Conservation (phyloP, 1,140 invertebrate genomes). For the Ceratoteleas bidentatus region DNA sequence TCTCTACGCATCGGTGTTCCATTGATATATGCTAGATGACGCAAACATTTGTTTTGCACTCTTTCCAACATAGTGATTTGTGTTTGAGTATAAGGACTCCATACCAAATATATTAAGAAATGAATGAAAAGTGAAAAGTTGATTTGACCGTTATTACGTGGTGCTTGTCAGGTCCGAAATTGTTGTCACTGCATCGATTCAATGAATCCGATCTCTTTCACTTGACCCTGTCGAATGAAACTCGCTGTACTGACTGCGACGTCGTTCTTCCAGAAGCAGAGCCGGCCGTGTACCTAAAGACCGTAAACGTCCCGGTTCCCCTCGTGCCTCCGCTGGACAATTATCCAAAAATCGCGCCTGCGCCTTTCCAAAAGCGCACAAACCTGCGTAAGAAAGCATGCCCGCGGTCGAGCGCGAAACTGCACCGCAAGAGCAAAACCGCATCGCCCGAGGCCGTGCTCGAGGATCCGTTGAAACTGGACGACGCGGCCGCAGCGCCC, state of each 20-base stretch:
- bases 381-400: conserved; percentile 5
- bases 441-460: not conserved
- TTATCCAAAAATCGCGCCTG: not conserved
- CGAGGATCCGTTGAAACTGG: not conserved
- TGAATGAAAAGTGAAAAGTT: too few relatives aligned
- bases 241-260: not conserved
- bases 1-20: too few relatives aligned
- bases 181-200: too few relatives aligned
- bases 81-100: too few relatives aligned
- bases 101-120: too few relatives aligned
- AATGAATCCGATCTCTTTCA: too few relatives aligned
- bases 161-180: too few relatives aligned
- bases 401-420: not conserved
- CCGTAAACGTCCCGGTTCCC: conserved; percentile 67
- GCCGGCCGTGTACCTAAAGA: conserved; percentile 64
- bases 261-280: conserved; percentile 17
- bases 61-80: too few relatives aligned
- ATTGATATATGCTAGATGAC: too few relatives aligned
- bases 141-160: too few relatives aligned
- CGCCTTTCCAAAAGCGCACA: conserved; percentile 1
- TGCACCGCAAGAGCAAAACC: not conserved
- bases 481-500: not conserved
- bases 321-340: not conserved
- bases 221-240: too few relatives aligned
- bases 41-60: too few relatives aligned